Evolutionary conservation across 1,140 invertebrate genomes (phyloP), one percentile per base, ranked within the genome.

Genomic region (Centruroides vittatus): DNA sequence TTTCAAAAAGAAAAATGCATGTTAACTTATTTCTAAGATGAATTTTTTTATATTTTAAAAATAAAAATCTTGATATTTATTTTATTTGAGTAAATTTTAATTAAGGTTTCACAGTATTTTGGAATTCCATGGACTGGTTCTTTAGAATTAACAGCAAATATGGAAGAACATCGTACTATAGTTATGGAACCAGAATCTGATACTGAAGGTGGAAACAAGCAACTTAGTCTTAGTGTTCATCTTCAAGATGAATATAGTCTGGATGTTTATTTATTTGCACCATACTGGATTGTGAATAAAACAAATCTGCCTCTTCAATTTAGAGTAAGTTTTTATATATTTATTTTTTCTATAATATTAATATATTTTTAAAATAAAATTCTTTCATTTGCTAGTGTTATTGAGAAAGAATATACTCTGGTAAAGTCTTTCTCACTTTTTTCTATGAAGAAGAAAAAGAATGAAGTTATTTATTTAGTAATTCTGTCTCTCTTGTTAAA

Each of bases 201-300:
- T 48, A 78, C 78, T 3, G 83, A 84, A 50, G 80, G 78, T 53
- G 79, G 80, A 47, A 78, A 81, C 59, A 84, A 84, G 68, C 72
- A 84, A 66, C 76, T 87, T 61, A 76, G 81, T 47, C 70, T 89
- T 6, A 82, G 81, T 66, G 78, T 87, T 12, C 80, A 83, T 69
- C 72, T 85, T 10, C 79, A 81, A 34, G 75, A 79, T 58, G 75
- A 75, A n/a, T 77, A 76, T 60, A 80, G 78, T 62, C 80, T 80
- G 71, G 78, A 83, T 58, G 70, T 89, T 47, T 80, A 82, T 61
- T 73, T 94, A 49, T 86, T 87, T 70, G 81, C 86, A 11, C 88
- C 89, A 3, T 92, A 91, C 73, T 94, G 91, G 91, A 84, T 93
- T 70, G 81, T 93, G 51, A 94, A 94, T 73, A 91, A 92, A 73